phyloP scores from a whole-genome alignment of 1,140 invertebrate species.

The Chironomus tepperi region DNA sequence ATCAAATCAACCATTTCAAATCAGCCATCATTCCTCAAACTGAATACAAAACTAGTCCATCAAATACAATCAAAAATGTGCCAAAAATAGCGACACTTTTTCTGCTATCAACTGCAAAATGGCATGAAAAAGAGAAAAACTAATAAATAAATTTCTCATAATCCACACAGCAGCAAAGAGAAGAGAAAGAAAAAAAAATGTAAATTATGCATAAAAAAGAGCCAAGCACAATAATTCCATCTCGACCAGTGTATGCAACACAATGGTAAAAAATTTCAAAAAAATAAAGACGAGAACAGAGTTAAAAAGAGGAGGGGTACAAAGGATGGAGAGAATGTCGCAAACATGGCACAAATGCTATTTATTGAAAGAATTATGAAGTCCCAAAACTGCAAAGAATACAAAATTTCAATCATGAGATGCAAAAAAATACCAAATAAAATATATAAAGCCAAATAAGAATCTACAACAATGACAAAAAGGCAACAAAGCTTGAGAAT shows the following conservation, averaged over 20 bases:
- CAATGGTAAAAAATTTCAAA: background rate
- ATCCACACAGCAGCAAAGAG: background rate
- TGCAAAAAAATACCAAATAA: background rate
- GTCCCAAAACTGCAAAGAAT: conserved; percentile 6
- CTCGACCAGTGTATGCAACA: background rate
- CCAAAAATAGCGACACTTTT: background rate
- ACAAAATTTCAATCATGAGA: background rate
- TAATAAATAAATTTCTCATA: conserved; percentile 15
- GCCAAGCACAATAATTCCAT: background rate
- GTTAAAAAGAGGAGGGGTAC: too few relatives aligned
- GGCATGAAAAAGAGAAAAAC: background rate
- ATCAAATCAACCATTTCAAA: too few relatives aligned
- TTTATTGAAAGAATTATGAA: background rate
- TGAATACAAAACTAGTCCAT: too few relatives aligned
- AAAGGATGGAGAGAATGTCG: background rate
- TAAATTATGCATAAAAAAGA: conserved; percentile 18
- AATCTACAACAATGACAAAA: too few relatives aligned
- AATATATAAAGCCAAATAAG: background rate
- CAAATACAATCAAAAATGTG: too few relatives aligned
- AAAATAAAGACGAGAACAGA: background rate
- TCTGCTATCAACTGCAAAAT: background rate
- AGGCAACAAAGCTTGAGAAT: too few relatives aligned
- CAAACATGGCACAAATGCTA: background rate
- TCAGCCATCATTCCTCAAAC: too few relatives aligned
- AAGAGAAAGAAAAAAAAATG: background rate